phyloP scores from a whole-genome alignment of 1,140 invertebrate genomes.

The Penaeus japonicus region DNA sequence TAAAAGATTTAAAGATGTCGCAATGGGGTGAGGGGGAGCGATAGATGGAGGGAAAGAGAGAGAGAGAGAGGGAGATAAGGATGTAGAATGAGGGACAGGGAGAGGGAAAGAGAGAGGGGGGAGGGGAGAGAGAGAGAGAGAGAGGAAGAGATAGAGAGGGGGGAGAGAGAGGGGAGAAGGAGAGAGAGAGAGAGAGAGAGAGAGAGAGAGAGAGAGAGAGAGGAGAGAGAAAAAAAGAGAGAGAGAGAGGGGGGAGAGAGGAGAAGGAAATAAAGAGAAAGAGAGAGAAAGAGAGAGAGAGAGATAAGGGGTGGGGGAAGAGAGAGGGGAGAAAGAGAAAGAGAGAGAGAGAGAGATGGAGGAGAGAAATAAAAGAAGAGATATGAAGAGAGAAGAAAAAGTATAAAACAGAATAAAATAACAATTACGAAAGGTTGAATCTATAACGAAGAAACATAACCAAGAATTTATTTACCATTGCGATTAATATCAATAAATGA shows the following conservation, averaged over 20 bases:
- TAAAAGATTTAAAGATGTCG: background rate
- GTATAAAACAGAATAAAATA: background rate
- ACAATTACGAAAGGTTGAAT: background rate
- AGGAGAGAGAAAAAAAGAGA: background rate
- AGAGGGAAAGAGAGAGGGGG: no score
- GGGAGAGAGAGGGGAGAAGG: background rate
- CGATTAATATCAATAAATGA: no score
- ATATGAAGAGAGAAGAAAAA: background rate
- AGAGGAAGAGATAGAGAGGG: background rate
- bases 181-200: background rate
- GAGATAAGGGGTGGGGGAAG: background rate
- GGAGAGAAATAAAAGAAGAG: background rate
- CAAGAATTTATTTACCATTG: no score
- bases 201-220: background rate
- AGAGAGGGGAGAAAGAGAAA: background rate
- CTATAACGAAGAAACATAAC: no score
- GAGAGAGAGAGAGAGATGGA: background rate
- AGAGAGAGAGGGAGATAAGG: background rate
- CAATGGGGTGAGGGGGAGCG: no score
- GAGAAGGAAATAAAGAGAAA: background rate
- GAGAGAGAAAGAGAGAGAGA: conserved; percentile 11
- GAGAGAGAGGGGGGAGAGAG: background rate
- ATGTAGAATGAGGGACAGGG: background rate
- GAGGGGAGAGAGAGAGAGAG: no score
- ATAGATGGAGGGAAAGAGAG: no score